Percentiles rank a stretch among this genome's conserved stretches.
Evolutionary conservation across 2,113 vertebrate genomes (phyloP).

Genomic region (Monopterus albus): DNA sequence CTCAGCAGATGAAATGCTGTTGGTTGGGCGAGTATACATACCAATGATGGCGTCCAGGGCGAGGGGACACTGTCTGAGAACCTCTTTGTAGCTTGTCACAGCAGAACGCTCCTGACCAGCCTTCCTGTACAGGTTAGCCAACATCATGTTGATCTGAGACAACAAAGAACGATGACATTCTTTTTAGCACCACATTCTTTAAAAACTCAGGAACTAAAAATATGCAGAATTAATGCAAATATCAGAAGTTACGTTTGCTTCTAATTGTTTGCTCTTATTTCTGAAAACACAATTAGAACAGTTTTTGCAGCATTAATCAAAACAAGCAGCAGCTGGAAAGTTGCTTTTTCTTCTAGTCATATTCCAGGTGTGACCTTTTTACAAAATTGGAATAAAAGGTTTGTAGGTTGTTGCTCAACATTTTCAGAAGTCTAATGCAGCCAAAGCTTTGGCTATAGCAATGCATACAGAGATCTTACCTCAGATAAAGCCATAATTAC

Average conservation of each 20-base stretch:
- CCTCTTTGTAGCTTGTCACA: slow-evolving; percentile 98
- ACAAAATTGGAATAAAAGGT: no score
- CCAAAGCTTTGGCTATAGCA: no score
- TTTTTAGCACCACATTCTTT: background rate
- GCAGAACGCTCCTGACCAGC: slow-evolving; percentile 97
- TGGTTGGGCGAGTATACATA: slow-evolving; percentile 52
- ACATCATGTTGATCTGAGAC: slow-evolving; percentile 97
- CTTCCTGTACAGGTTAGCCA: slow-evolving; percentile 97
- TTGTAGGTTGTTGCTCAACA: no score
- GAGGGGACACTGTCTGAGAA: slow-evolving; percentile 95
- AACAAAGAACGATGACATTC: background rate
- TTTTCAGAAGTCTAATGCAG: no score
- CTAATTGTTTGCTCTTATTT: background rate
- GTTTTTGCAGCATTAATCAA: no score
- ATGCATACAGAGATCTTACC: background rate
- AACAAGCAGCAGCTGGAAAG: background rate
- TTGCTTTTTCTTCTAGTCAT: background rate
- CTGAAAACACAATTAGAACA: no score
- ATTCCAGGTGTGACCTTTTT: background rate
- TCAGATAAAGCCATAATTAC: background rate
- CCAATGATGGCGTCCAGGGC: slow-evolving; percentile 97
- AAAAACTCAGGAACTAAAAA: background rate
- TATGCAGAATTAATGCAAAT: background rate
- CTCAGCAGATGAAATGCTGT: background rate
- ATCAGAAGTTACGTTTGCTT: background rate